A percentile compares a stretch with the other conserved stretches of the same genome.
Evolutionary conservation across 2,113 vertebrate genomes (phyloP).

Genomic region (Scartelaos histophorus): DNA sequence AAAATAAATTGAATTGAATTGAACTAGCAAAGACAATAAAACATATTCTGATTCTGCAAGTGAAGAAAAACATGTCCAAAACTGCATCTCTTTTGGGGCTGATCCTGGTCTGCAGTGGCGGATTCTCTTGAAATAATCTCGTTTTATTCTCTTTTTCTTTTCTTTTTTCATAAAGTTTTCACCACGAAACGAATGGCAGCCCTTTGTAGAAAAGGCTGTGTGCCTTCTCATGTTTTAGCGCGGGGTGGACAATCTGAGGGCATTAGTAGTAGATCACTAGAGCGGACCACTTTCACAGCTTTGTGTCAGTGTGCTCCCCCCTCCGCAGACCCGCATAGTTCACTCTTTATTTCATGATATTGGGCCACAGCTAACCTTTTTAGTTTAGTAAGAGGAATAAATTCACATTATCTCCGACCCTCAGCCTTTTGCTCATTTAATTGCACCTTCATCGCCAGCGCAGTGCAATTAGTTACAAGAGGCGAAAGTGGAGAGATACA

Average conservation of each 20-base stretch:
- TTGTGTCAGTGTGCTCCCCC: slow-evolving; percentile 44
- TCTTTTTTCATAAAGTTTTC: neutral
- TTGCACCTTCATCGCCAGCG: slow-evolving; percentile 47
- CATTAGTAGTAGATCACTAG: slow-evolving; percentile 43
- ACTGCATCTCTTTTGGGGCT: too few species aligned
- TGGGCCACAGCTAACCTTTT: slow-evolving; percentile 24
- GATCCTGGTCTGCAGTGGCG: too few species aligned
- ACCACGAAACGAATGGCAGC: slow-evolving; percentile 7
- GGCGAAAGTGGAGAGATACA: slow-evolving; percentile 30
- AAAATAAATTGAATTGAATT: too few species aligned
- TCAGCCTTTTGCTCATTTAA: slow-evolving; percentile 60
- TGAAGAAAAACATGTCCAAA: too few species aligned
- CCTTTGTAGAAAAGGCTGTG: slow-evolving; percentile 9
- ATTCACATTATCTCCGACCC: slow-evolving; percentile 62
- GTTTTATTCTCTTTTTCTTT: neutral
- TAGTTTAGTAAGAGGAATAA: slow-evolving; percentile 55
- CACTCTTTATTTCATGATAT: slow-evolving; percentile 57
- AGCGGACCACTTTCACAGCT: slow-evolving; percentile 35
- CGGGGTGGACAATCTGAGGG: slow-evolving; percentile 21
- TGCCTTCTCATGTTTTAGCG: slow-evolving; percentile 37
- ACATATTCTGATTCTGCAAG: too few species aligned
- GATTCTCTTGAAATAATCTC: neutral
- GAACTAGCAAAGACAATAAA: too few species aligned
- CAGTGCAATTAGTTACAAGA: slow-evolving; percentile 48
- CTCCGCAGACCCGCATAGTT: slow-evolving; percentile 47